Evolutionary conservation across 2,888 invertebrate genomes (phyloP), one percentile per base, ranked within the genome.

Genomic region (Hermaeophaga mercurialis): DNA sequence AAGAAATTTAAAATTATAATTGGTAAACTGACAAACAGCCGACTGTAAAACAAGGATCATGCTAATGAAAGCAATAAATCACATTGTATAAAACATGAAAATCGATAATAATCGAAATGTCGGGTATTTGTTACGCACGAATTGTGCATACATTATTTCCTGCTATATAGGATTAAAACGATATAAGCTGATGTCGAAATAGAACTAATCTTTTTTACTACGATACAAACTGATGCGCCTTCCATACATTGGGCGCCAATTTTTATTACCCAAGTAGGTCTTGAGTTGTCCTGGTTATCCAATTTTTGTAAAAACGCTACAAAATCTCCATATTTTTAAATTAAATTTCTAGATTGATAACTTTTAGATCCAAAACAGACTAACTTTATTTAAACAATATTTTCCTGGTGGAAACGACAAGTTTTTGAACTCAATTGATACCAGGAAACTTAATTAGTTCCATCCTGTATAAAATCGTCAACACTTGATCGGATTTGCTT

Each of bases 141-240:
- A 53, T 57, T 54, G 41, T 54, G 57, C 55, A 48, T 61, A 46
- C 44, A 52, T 52, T 34, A 44, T 52, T 26, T 43, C 43, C 19
- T 33, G 18, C 24, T 52, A 44, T 44, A 52, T 11, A 36, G 34
- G 52, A 44, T 52, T 52, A 52, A 24, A 9, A 48, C 38, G 36
- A 28, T 22, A 28, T 14, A 8, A 14, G 17, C 15, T 36, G 8
- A 36, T 36, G 36, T 36, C 15, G 36, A 36, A 36, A 36, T 36
- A 1, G 7, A 36, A 36, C 7, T 58, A 58, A 59, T 61, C 56
- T 62, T 59, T 62, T 57, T 56, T n/a, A n/a, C n/a, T n/a, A n/a
- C n/a, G n/a, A n/a, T n/a, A 59, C 62, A 59, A 62, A 62, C 59
- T 62, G 62, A 44, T 59, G n/a, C n/a, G n/a, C n/a, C n/a, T n/a